Evolutionary conservation across 2,888 invertebrate genomes (phyloP).

Genomic region (Deilephila elpenor): DNA sequence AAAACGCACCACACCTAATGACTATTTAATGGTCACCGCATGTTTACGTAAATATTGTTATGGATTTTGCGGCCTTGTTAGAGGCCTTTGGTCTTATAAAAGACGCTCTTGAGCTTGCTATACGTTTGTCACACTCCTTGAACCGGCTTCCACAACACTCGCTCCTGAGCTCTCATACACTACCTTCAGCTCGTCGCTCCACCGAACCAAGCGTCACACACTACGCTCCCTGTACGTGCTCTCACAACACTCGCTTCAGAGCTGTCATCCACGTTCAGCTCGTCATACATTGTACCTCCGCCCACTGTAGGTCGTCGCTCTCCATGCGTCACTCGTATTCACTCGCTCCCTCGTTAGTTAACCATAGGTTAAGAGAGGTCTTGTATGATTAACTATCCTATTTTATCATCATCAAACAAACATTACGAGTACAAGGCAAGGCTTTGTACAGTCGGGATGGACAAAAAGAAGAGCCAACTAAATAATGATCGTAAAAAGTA

Average conservation of each 20-base stretch:
- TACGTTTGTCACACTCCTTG: not conserved
- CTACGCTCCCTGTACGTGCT: constrained; percentile 20
- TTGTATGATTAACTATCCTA: constrained; percentile 28
- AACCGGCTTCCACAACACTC: not conserved
- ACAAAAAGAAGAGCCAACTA: constrained; percentile 33
- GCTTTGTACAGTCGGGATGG: constrained; percentile 28
- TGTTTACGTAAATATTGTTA: constrained; percentile 13
- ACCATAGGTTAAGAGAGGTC: constrained; percentile 16
- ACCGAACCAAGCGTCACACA: not conserved
- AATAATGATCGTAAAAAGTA: constrained; percentile 25
- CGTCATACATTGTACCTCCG: not conserved
- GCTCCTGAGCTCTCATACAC: constrained; percentile 12
- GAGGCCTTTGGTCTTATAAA: not conserved
- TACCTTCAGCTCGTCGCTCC: not conserved
- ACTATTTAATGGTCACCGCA: constrained; percentile 38
- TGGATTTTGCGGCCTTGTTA: constrained; percentile 12
- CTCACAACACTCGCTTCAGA: constrained; percentile 3
- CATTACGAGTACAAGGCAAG: constrained; percentile 30
- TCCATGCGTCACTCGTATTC: constrained; percentile 12
- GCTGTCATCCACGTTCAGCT: not conserved
- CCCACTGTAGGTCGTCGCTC: constrained; percentile 19
- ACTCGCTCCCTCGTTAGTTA: constrained; percentile 22
- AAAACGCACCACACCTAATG: constrained; percentile 40
- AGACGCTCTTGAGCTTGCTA: constrained; percentile 5
- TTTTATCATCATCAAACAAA: constrained; percentile 35